Evolutionary conservation across 2,797 vertebrate genomes (phyloP), one percentile per base, ranked within the genome.

Genomic region (Jordanella pulchra): DNA sequence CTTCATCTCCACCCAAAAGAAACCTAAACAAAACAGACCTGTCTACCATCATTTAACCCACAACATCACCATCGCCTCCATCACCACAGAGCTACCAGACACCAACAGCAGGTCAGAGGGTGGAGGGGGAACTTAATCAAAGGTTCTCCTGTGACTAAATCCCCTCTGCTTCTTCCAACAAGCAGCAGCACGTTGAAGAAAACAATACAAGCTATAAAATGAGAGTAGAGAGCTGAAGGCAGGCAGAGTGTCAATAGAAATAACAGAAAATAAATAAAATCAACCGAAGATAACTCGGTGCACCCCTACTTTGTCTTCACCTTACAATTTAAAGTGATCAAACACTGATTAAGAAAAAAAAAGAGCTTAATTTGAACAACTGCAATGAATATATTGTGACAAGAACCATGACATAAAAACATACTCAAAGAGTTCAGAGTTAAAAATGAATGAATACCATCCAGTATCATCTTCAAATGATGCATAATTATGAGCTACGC

Each of bases 111-210:
- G 84, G 86, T 89, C 90, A 87, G 83, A 44, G 82, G 87, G 89
- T 86, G 87, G 86, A 88, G 80, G 82, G 87, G 89, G 86, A 87
- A 82, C 86, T 92, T 92, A 93, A 94, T 93, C 90, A 93, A 93
- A 89, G 88, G 84, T 89, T 94, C 92, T 94, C 91, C 81, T 84
- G 84, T 94, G 93, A 93, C 93, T 93, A 93, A 89, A 91, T 81
- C 80, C 73, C 78, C 86, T 86, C 72, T 69, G 81, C 75, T 79
- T 72, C 73, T 53, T 72, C 28, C 17, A 14, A 58, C 64, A 68
- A 77, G 80, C 84, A 60, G 76, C 69, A 58, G 80, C 80, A 74
- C 77, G 73, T 81, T 7, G 56, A 63, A 65, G 71, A 73, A 86
- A 90, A 84, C 78, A 78, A 87, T 89, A 82, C 71, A 83, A 73